These are phyloP conservation scores for Pegoplata infirma DNA, from an alignment of 2,888 invertebrate species.

Conservation along the genomic window DNA sequence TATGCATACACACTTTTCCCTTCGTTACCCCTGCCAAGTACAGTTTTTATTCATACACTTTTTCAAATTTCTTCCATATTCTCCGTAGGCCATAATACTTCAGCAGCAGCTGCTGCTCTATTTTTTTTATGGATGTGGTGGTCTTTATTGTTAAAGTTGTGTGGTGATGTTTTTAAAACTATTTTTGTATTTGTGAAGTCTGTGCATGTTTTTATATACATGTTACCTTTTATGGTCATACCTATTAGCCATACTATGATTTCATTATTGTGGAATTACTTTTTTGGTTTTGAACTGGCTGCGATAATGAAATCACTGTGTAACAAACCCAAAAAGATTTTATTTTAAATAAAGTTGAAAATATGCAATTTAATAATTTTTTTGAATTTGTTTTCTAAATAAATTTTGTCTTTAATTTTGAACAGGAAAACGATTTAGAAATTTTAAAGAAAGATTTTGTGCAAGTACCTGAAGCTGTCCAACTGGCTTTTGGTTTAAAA, in stretches of 20 bases:
- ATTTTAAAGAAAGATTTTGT: too few relatives aligned
- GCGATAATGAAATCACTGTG: not conserved
- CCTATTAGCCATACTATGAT: conserved; percentile 15
- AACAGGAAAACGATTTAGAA: too few relatives aligned
- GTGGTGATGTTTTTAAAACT: conserved; percentile 17
- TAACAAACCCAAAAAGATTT: too few relatives aligned
- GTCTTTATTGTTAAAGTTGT: not conserved
- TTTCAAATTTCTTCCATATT: too few relatives aligned
- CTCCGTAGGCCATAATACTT: not conserved
- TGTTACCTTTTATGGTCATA: conserved; percentile 26
- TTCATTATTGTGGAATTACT: conserved; percentile 5
- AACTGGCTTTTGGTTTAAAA: too few relatives aligned
- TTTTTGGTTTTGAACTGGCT: not conserved
- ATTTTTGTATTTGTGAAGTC: not conserved
- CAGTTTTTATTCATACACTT: conserved; percentile 16
- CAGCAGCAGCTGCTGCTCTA: conserved; percentile 15
- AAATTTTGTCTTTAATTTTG: too few relatives aligned
- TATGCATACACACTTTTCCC: too few relatives aligned
- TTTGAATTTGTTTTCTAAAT: too few relatives aligned
- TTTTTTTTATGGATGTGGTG: not conserved
- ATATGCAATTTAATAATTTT: too few relatives aligned
- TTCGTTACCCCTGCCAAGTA: not conserved
- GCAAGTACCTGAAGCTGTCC: too few relatives aligned
- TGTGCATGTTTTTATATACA: not conserved
- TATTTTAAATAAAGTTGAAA: too few relatives aligned